phyloP scores from a whole-genome alignment of 2,113 vertebrate genomes.

The Columbina picui region DNA sequence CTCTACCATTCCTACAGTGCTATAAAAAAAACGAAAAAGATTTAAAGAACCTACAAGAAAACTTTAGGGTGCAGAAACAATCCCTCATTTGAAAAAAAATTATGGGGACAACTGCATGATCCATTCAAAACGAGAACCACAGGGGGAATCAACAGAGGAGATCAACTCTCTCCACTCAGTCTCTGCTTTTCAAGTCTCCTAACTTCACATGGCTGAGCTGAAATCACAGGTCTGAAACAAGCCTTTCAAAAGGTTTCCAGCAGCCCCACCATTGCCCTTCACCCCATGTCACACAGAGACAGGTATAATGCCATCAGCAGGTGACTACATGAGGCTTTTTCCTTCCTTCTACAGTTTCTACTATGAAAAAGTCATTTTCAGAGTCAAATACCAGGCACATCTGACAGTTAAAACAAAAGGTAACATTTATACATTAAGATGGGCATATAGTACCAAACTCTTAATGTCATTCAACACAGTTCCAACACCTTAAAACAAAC shows the following conservation, averaged over 20 bases:
- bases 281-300: too few species aligned
- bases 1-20: background rate
- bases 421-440: background rate
- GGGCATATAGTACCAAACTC: background rate
- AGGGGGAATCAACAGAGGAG: background rate
- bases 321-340: background rate
- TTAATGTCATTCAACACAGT: background rate
- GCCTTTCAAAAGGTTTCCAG: background rate
- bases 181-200: background rate
- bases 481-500: background rate
- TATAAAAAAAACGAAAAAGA: background rate
- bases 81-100: background rate
- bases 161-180: background rate
- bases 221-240: background rate
- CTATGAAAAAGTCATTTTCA: background rate
- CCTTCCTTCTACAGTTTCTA: background rate
- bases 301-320: background rate
- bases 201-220: background rate
- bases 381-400: background rate
- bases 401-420: background rate
- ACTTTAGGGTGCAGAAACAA: background rate
- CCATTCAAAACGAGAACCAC: background rate
- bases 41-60: background rate
- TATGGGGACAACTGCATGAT: background rate
- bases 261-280: background rate